Base-by-base conservation (phyloP, 2,888 invertebrate genomes). In the Parnassius glacialis region DNA sequence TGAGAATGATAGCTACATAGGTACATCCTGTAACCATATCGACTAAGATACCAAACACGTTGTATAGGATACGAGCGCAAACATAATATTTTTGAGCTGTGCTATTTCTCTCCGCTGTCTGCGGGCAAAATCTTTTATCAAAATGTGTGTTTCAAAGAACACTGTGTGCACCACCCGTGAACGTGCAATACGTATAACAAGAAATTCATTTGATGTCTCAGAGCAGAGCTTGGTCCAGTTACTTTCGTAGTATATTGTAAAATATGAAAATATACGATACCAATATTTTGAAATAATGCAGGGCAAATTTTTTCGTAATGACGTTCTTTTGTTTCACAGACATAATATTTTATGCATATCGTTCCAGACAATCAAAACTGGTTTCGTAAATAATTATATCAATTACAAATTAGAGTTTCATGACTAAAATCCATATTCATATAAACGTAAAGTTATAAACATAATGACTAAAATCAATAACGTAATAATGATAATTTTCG, bases 21-120 rank as follows among this genome's bases (percentile, higher is more conserved):
- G n/a, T n/a, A 67, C 65, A 68, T 76, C 73, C 84, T 78, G 85
- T 87, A 85, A 78, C 85, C 86, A 85, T 84, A 81, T 87, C 83
- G 83, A 77, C 68, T 44, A 63, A 68, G 70, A 65, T 68, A 69
- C 62, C 65, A 45, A 52, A 61, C 68, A 66, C 64, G 63, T 60
- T 67, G 65, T 68, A 65, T 62, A 67, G 64, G 56, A 67, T 64
- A 61, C 52, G 57, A 68, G 77, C 75, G 70, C 79, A 83, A 86
- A 87, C 81, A 86, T 85, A 85, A 86, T 85, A 85, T 85, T 84
- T 83, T 79, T 78, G 74, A 76, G 69, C 71, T 70, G 67, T 68
- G 69, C 68, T 69, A 65, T 64, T 66, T 66, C 68, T 69, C 70
- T 68, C 70, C 67, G 72, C 69, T 67, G 69, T 71, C 68, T 66